Conservation (phyloP, 2,888 invertebrate genomes). For the Cosmia trapezina region DNA sequence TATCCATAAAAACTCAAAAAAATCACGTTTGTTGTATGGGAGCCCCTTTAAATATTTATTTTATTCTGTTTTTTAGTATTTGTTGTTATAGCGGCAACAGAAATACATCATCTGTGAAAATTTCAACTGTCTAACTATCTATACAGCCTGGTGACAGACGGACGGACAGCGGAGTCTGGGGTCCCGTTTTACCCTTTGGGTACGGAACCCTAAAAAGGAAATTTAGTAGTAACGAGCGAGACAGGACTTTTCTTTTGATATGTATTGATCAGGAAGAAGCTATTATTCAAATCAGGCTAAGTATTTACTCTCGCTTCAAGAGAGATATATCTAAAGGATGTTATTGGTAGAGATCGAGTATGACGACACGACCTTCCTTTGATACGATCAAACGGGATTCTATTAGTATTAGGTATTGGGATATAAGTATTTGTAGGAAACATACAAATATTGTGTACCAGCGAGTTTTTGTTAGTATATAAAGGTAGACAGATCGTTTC, state of each 20-base stretch:
- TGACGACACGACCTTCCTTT: neutral
- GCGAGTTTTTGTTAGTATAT: conserved; percentile 1
- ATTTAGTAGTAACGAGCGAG: no score
- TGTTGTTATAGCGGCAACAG: no score
- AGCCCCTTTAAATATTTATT: no score
- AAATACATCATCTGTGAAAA: no score
- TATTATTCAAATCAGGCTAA: neutral
- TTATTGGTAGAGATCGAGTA: neutral
- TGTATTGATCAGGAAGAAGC: neutral
- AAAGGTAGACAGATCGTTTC: neutral
- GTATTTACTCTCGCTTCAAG: neutral
- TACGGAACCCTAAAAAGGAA: no score
- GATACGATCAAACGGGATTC: conserved; percentile 1
- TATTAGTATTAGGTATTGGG: neutral
- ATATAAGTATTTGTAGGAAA: neutral
- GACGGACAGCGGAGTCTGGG: no score
- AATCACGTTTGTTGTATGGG: no score
- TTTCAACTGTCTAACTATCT: no score
- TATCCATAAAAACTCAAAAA: no score
- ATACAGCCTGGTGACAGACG: no score
- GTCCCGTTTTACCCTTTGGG: no score
- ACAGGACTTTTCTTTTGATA: neutral
- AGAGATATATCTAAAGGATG: neutral
- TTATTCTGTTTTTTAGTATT: no score
- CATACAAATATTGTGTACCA: neutral